Conservation (phyloP, 2,888 invertebrate species). For the Melinopterus prodromus region DNA sequence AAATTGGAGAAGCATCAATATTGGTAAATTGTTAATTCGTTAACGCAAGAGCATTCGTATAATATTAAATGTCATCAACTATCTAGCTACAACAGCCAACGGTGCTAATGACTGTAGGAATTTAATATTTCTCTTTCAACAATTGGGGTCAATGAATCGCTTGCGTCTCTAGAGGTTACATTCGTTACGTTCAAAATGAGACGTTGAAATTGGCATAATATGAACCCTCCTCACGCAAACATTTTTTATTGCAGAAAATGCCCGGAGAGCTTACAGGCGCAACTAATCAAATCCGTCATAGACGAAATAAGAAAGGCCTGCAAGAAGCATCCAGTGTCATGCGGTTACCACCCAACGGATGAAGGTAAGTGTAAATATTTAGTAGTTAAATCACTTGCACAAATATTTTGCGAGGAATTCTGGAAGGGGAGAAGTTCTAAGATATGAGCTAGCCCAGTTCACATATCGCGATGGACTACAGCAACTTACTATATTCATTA, state of each 20-base stretch:
- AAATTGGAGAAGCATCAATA: too few species aligned
- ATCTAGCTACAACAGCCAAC: background rate
- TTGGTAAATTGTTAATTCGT: too few species aligned
- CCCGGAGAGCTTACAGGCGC: slow-evolving; percentile 72
- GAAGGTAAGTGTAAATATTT: background rate
- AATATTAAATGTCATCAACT: too few species aligned
- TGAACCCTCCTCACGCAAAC: too few species aligned
- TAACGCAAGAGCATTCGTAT: too few species aligned
- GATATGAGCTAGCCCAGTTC: background rate
- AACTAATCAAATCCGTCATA: slow-evolving; percentile 72
- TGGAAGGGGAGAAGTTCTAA: background rate
- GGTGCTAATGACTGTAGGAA: background rate
- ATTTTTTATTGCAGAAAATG: slow-evolving; percentile 69
- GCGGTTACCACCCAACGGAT: slow-evolving; percentile 57
- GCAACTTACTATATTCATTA: too few species aligned
- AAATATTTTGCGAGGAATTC: background rate
- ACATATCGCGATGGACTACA: too few species aligned
- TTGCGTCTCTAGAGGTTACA: too few species aligned
- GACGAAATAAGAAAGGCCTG: slow-evolving; percentile 72
- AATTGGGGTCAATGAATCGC: background rate
- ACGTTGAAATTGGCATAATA: too few species aligned
- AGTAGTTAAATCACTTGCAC: background rate
- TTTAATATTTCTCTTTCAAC: background rate
- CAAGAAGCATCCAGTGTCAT: slow-evolving; percentile 70
- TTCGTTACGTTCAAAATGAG: too few species aligned